A percentile compares a stretch with the other conserved stretches of the same genome.
Conservation (phyloP, 2,113 vertebrate species). For the Chrysemys picta region DNA sequence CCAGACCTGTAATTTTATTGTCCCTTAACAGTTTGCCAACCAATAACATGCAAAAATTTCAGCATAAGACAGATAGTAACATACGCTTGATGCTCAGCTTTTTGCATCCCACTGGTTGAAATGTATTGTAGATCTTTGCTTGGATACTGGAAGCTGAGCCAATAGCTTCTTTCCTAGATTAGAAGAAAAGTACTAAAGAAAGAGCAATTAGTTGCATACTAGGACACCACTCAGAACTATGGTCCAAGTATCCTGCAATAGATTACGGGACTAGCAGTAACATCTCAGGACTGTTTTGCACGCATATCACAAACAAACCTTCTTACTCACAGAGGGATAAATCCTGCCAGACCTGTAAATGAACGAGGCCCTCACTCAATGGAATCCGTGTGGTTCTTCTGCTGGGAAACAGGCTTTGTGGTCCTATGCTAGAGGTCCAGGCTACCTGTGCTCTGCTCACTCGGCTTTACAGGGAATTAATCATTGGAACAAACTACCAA, state of each 20-base stretch:
- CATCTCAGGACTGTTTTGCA: background rate
- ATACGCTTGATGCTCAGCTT: background rate
- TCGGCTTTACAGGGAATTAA: background rate
- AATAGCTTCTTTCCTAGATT: background rate
- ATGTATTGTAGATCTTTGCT: background rate
- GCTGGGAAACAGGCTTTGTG: background rate
- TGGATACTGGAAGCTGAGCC: background rate
- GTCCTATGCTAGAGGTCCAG: background rate
- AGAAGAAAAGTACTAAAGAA: background rate
- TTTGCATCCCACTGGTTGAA: background rate
- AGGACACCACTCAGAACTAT: background rate
- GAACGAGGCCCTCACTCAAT: background rate
- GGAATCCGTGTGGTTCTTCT: background rate
- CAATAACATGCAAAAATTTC: background rate
- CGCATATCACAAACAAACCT: background rate
- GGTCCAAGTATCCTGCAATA: background rate
- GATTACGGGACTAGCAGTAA: background rate
- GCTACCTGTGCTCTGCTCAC: background rate
- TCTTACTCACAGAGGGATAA: background rate
- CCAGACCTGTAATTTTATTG: slow-evolving; percentile 5
- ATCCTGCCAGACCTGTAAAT: background rate
- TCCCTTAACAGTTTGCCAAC: slow-evolving; percentile 12
- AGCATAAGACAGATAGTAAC: background rate
- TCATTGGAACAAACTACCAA: background rate
- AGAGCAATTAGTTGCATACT: background rate